These are phyloP conservation scores for Anser brachyrhynchus DNA, from an alignment of 2,113 vertebrate species.

Conservation along the genomic window DNA sequence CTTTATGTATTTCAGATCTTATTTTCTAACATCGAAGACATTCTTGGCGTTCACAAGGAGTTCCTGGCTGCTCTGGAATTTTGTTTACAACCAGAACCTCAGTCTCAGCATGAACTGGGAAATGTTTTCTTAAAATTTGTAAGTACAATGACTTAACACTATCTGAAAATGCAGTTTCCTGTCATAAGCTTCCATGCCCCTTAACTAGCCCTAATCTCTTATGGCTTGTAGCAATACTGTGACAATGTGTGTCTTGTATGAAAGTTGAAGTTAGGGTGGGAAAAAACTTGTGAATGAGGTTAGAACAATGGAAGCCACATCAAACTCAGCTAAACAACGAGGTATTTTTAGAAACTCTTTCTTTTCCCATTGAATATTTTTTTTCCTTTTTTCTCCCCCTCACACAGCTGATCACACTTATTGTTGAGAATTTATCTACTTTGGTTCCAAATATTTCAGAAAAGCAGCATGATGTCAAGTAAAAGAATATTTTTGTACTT, in stretches of 20 bases:
- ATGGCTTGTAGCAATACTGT: constrained; percentile 35
- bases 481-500: neutral
- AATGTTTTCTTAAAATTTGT: constrained; percentile 95
- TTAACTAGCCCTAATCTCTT: neutral
- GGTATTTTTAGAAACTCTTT: constrained; percentile 24
- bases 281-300: constrained; percentile 60
- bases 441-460: neutral
- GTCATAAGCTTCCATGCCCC: neutral
- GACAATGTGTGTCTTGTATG: constrained; percentile 60
- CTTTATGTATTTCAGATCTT: constrained; percentile 81
- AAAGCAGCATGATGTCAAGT: neutral
- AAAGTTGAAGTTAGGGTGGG: constrained; percentile 74
- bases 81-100: constrained; percentile 91
- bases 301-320: neutral
- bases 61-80: constrained; percentile 89
- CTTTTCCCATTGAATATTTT: neutral
- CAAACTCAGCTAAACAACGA: neutral
- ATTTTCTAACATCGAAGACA: constrained; percentile 98
- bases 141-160: constrained; percentile 76
- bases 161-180: constrained; percentile 74
- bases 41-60: constrained; percentile 92
- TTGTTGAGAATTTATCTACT: neutral
- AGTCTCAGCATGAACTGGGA: constrained; percentile 92
- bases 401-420: neutral
- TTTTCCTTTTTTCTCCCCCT: neutral